Evolutionary conservation across 2,113 vertebrate species (phyloP), one percentile per base, ranked within the genome.

Genomic region (Eudyptes chrysolophus): DNA sequence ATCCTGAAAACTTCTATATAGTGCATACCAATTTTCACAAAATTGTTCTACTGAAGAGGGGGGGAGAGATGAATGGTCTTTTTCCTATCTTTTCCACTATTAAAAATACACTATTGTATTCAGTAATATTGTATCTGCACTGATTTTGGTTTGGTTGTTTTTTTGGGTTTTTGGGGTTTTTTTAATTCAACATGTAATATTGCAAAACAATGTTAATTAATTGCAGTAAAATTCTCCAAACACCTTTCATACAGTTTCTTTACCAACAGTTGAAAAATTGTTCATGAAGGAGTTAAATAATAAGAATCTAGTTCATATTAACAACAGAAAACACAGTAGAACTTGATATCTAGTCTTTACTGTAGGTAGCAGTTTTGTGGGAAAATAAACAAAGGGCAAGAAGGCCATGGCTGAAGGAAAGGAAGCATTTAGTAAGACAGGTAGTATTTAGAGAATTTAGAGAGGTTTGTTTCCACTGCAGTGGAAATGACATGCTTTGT

Each of bases 401-500:
- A 57, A 24, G 21, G 34, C 20, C 62, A 70, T 16, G 2, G 62
- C 34, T 84, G 62, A 92, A 89, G 29, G 46, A 90, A 90, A 88
- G 57, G 65, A 92, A 94, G 22, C 30, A 40, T 83, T 89, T 95
- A 92, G 30, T 52, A 17, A 91, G 54, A 69, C 29, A 65, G 36
- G 62, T 36, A 83, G 6, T 22, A 80, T 61, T 60, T 66, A 87
- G 19, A 78, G 34, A 30, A 80, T 84, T 87, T 60, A 92, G 25
- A 62, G 21, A 94, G 9, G 19, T 86, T 90, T 75, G 14, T 68
- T 92, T 75, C 84, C 49, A 48, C 17, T 72, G 22, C 44, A 72
- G 49, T 96, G 80, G 66, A 96, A 96, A 87, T 83, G 2, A 58
- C 52, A 92, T 34, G 13, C 9, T 90, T 89, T 94, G 25, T 87